phyloP scores from a whole-genome alignment of 2,113 vertebrate species.

The Sminthopsis crassicaudata region DNA sequence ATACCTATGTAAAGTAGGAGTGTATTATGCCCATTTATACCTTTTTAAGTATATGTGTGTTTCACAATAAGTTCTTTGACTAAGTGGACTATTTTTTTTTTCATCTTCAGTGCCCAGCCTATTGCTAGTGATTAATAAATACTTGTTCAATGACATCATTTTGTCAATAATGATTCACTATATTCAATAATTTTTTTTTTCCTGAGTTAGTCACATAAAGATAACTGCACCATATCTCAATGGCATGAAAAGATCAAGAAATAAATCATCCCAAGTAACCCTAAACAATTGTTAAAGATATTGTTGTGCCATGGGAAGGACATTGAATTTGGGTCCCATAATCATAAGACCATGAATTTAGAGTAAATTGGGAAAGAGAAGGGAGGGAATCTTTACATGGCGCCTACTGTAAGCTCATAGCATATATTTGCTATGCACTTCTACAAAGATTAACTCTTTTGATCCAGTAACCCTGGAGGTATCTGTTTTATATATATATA shows the following conservation, averaged over 20 bases:
- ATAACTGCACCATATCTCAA: too few species aligned
- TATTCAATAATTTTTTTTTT: background rate
- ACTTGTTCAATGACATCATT: too few species aligned
- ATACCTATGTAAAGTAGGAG: too few species aligned
- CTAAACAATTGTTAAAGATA: background rate
- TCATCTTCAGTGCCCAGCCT: too few species aligned
- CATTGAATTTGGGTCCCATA: background rate
- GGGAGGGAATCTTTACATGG: background rate
- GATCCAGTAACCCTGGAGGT: background rate
- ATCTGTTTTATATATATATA: too few species aligned
- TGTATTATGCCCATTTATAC: too few species aligned
- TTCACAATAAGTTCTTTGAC: too few species aligned
- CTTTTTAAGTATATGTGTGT: too few species aligned
- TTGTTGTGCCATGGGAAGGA: background rate
- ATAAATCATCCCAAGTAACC: background rate
- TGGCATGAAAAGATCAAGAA: background rate
- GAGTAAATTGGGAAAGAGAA: background rate
- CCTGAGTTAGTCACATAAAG: background rate
- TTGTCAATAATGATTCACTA: too few species aligned
- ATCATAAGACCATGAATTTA: background rate
- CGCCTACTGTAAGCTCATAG: background rate
- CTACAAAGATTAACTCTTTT: background rate
- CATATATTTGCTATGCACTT: background rate
- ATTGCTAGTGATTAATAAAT: too few species aligned
- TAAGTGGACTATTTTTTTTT: too few species aligned